phyloP scores from a whole-genome alignment of 2,888 invertebrate species.

The Epinotia brunnichana region DNA sequence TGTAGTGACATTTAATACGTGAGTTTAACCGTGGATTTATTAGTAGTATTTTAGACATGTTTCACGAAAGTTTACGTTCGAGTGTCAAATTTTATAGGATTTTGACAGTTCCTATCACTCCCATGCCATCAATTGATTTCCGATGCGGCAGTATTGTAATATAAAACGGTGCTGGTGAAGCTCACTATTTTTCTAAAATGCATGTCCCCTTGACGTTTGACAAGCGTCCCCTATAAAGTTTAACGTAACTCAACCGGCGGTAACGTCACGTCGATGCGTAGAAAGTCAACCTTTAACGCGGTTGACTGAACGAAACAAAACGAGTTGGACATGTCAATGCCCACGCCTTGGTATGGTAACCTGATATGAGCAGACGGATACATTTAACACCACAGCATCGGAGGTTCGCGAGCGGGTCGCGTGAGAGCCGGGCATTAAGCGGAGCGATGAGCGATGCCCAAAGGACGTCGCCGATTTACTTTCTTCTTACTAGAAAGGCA shows the following conservation, averaged over 20 bases:
- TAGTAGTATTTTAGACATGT: too few relatives aligned
- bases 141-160: conserved; percentile 19
- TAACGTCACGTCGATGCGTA: conserved; percentile 76
- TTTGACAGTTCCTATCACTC: not conserved
- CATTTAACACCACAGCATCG: conserved; percentile 74
- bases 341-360: conserved; percentile 82
- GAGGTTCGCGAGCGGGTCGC: conserved; percentile 63
- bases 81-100: not conserved
- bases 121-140: not conserved
- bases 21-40: too few relatives aligned
- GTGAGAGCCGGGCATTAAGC: conserved; percentile 60
- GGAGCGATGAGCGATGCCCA: conserved; percentile 63
- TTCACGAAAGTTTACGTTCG: too few relatives aligned
- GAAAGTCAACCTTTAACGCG: conserved; percentile 79
- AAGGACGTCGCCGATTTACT: conserved; percentile 53
- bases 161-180: conserved; percentile 8
- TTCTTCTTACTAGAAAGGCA: not conserved
- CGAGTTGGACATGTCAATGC: conserved; percentile 82
- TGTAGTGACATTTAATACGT: too few relatives aligned
- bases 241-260: conserved; percentile 69
- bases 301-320: conserved; percentile 80
- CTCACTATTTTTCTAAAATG: conserved; percentile 48
- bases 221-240: conserved; percentile 70
- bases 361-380: conserved; percentile 79
- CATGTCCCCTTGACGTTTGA: conserved; percentile 66